Evolutionary conservation across 2,113 vertebrate species (phyloP), one percentile per base, ranked within the genome.

Genomic region (Solenodon paradoxus): DNA sequence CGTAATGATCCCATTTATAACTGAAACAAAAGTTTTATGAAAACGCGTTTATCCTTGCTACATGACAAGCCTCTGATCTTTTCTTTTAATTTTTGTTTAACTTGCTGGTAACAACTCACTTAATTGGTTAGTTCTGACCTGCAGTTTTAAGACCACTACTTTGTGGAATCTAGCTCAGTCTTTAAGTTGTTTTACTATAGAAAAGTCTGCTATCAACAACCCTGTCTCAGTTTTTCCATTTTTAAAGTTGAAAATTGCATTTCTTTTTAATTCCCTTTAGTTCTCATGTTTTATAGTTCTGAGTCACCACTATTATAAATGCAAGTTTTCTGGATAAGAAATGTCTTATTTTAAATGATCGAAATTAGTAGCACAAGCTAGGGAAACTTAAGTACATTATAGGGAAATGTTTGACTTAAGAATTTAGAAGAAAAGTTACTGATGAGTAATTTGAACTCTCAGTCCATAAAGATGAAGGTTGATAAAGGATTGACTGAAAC

Each of bases 241-340:
- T 88, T 24, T 85, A 69, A 92, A 74, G 55, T 57, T 86, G 42
- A 92, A 88, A 87, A 35, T 74, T 82, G 22, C 42, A 38, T 91
- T 94, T 86, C 20, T 30, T 86, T 16, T 40, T 59, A 71, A 16
- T 87, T 90, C 81, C 61, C 45, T 85, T 96, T 89, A n/a, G 13
- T 81, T 95, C 28, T 81, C 15, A 38, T 80, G 32, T 57, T 40
- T 87, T 77, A 75, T 8, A 81, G 51, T 94, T 94, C 40, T 91
- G 47, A 79, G 53, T 92, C 13, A 78, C 47, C 88, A 59, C 47
- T 88, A 16, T 47, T 59, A 6, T 51, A 84, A n/a, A 6, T 83
- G 32, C 61, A 92, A 64, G 7, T 90, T 92, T 96, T 84, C 45
- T 88, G 51, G 26, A 45, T 89, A 92, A 91, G 61, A 93, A 95